Percentiles rank a stretch among this genome's conserved stretches.
These are phyloP conservation scores for Petroica traversi DNA, from an alignment of 2,113 vertebrate species.

Conservation along the genomic window DNA sequence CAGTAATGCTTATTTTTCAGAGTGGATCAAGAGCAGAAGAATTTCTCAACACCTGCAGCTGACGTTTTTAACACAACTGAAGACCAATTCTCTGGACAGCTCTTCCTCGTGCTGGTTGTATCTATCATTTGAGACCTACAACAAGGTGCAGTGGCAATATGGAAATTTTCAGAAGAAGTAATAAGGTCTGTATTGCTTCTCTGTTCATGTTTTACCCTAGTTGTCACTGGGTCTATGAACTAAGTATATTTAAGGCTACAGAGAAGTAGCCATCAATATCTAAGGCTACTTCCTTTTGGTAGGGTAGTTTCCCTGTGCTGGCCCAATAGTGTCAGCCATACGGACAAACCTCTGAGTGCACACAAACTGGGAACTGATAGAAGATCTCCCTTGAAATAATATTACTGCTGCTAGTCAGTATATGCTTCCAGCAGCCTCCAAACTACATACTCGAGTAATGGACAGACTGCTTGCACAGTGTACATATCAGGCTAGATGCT, in stretches of 20 bases:
- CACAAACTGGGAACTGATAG: neutral
- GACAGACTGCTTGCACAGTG: neutral
- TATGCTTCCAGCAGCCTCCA: neutral
- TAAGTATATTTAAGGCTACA: neutral
- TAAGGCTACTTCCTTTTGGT: slow-evolving; percentile 9
- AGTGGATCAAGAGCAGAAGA: neutral
- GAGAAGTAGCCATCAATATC: neutral
- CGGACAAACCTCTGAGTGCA: neutral
- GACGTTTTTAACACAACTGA: neutral
- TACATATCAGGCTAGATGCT: neutral
- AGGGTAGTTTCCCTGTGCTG: neutral
- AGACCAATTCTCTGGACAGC: neutral
- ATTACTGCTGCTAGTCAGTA: slow-evolving; percentile 3
- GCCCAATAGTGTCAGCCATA: neutral
- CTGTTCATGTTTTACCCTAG: neutral
- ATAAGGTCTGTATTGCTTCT: neutral
- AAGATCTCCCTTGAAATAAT: neutral
- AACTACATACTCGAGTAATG: neutral
- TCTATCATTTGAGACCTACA: neutral
- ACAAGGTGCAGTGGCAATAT: neutral
- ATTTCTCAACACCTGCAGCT: neutral
- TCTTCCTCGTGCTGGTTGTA: neutral
- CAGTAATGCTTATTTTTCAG: neutral
- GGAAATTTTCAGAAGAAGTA: neutral
- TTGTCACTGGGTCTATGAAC: neutral